Conservation (phyloP, 2,797 vertebrate species). For the Paguma larvata region DNA sequence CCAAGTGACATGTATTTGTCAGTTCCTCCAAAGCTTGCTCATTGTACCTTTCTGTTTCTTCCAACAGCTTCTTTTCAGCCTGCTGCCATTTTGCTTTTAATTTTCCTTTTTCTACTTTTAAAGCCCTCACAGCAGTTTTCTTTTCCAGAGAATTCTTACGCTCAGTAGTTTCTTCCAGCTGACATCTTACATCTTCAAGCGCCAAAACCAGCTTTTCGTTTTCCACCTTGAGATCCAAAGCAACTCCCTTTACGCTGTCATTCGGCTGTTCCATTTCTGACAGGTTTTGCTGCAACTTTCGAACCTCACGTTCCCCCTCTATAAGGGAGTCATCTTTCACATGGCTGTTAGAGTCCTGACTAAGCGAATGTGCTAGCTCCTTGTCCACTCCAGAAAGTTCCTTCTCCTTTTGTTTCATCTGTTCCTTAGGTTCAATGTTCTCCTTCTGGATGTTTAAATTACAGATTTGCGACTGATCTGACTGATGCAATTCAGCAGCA, state of each 20-base stretch:
- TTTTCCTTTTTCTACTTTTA: constrained; percentile 92
- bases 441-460: constrained; percentile 88
- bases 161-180: constrained; percentile 88
- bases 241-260: constrained; percentile 88
- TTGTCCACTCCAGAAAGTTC: constrained; percentile 86
- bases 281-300: constrained; percentile 88
- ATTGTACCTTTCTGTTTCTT: constrained; percentile 92
- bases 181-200: constrained; percentile 87
- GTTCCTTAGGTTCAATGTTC: constrained; percentile 87
- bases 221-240: constrained; percentile 91
- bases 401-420: constrained; percentile 84
- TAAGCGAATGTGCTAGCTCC: constrained; percentile 81
- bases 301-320: constrained; percentile 88
- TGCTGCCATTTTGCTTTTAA: constrained; percentile 90
- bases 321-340: constrained; percentile 80
- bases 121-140: constrained; percentile 91
- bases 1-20: constrained; percentile 91
- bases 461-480: constrained; percentile 89
- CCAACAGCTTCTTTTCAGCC: constrained; percentile 88
- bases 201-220: constrained; percentile 88
- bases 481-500: constrained; percentile 92
- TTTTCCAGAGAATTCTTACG: constrained; percentile 90
- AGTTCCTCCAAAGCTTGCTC: constrained; percentile 92
- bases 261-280: constrained; percentile 87
- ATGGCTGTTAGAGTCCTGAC: constrained; percentile 62